phyloP scores from a whole-genome alignment of 2,113 vertebrate genomes.

The Eclectus roratus region DNA sequence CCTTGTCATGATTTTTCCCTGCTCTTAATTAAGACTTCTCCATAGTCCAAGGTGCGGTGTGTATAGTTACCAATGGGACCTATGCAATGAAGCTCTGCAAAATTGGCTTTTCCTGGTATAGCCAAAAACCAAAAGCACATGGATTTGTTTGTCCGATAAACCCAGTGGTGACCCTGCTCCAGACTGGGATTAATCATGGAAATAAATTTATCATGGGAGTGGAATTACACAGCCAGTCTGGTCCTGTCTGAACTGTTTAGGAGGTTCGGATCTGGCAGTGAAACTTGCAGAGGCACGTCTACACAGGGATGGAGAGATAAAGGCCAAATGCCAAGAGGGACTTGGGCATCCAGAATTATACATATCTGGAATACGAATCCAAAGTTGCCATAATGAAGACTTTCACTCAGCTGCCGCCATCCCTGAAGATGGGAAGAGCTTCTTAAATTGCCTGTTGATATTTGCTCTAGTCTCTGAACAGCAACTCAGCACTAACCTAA shows the following conservation, averaged over 20 bases:
- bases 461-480: not conserved
- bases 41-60: not conserved
- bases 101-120: rapidly evolving
- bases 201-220: not conserved
- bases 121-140: not conserved
- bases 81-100: not conserved
- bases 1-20: not conserved
- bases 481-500: not conserved
- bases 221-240: not conserved
- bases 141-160: not conserved
- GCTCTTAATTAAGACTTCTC: not conserved
- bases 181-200: not conserved
- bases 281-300: not conserved
- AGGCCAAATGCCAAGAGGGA: not conserved
- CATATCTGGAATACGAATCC: not conserved
- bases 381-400: not conserved
- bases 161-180: not conserved
- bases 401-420: not conserved
- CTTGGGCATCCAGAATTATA: not conserved
- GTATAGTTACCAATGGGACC: not conserved
- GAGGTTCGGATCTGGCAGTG: not conserved
- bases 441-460: not conserved
- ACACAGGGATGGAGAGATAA: not conserved
- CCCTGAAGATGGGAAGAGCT: not conserved
- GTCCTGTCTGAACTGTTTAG: not conserved